Percentiles rank a stretch among this genome's conserved stretches.
Evolutionary conservation across 2,888 invertebrate genomes (phyloP).

Genomic region (Melanostoma mellinum): DNA sequence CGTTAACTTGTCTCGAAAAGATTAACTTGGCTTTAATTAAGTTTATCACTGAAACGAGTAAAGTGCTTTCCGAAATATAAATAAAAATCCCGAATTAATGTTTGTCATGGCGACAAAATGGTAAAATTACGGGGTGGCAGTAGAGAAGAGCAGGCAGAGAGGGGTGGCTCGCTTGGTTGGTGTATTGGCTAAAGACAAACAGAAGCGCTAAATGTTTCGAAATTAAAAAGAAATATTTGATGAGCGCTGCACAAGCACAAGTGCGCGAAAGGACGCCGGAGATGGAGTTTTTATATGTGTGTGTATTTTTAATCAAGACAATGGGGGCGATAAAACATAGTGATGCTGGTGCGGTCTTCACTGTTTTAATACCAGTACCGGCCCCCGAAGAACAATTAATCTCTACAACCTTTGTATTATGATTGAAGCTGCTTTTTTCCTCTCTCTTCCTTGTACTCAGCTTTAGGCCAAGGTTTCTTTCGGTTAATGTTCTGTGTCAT

Average conservation of each 20-base stretch:
- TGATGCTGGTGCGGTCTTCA: slow-evolving; percentile 32
- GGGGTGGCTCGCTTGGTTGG: slow-evolving; percentile 8
- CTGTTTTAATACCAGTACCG: slow-evolving; percentile 37
- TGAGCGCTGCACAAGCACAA: slow-evolving; percentile 24
- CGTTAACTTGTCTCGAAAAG: slow-evolving; percentile 61
- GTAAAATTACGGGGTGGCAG: slow-evolving; percentile 2
- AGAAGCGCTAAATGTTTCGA: slow-evolving; percentile 58
- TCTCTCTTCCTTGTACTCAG: background rate
- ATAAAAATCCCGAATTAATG: slow-evolving; percentile 19
- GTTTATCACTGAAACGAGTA: slow-evolving; percentile 56
- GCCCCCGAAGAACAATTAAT: slow-evolving; percentile 48
- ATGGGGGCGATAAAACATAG: slow-evolving; percentile 33
- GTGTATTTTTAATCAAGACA: slow-evolving; percentile 61
- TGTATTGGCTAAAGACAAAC: slow-evolving; percentile 44
- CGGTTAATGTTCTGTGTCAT: slow-evolving; percentile 41
- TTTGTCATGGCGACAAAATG: slow-evolving; percentile 31
- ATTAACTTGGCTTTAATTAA: slow-evolving; percentile 66
- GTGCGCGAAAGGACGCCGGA: background rate
- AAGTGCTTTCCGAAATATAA: slow-evolving; percentile 31
- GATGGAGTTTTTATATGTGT: slow-evolving; percentile 7
- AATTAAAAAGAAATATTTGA: slow-evolving; percentile 70
- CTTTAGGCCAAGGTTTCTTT: slow-evolving; percentile 48
- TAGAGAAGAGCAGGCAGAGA: background rate
- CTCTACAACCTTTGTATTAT: slow-evolving; percentile 53
- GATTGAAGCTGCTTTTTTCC: slow-evolving; percentile 23